Conservation (phyloP, 2,888 invertebrate species). For the Protonemura montana region DNA sequence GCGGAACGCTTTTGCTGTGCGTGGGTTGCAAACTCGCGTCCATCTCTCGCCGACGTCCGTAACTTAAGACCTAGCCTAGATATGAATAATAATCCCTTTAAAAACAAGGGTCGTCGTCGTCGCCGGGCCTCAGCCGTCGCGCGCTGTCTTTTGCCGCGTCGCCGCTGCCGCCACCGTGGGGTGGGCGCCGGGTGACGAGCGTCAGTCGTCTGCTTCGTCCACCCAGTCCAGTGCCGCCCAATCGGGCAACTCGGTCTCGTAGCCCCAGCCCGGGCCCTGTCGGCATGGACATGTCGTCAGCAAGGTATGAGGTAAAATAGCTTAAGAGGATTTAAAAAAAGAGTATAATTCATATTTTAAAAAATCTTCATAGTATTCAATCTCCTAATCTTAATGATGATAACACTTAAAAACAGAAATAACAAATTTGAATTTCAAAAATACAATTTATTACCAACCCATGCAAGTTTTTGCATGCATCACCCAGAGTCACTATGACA, state of each 20-base stretch:
- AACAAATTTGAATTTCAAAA: too few relatives aligned
- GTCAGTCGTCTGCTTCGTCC: constrained; percentile 66
- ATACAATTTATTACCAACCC: too few relatives aligned
- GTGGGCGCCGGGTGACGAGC: constrained; percentile 16
- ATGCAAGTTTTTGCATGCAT: too few relatives aligned
- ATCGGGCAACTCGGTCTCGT: constrained; percentile 88
- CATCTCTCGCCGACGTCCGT: background rate
- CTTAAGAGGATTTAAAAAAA: too few relatives aligned
- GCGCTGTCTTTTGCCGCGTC: background rate
- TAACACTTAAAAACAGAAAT: too few relatives aligned
- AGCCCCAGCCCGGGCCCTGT: constrained; percentile 94
- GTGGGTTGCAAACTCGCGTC: too few relatives aligned
- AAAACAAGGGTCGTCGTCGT: constrained; percentile 42
- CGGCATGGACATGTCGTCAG: constrained; percentile 50
- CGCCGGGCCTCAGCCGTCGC: background rate
- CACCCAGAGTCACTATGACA: too few relatives aligned
- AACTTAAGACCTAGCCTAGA: constrained; percentile 13
- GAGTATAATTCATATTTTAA: too few relatives aligned
- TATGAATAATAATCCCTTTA: constrained; percentile 37
- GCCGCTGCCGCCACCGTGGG: constrained; percentile 23
- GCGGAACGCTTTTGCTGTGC: background rate
- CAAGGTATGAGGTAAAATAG: too few relatives aligned
- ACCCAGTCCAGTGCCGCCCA: constrained; percentile 92
- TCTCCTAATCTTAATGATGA: too few relatives aligned
- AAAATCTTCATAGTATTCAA: too few relatives aligned